These are phyloP conservation scores for Tretioscincus oriximinensis DNA, from an alignment of 2,113 vertebrate genomes.

Conservation along the genomic window DNA sequence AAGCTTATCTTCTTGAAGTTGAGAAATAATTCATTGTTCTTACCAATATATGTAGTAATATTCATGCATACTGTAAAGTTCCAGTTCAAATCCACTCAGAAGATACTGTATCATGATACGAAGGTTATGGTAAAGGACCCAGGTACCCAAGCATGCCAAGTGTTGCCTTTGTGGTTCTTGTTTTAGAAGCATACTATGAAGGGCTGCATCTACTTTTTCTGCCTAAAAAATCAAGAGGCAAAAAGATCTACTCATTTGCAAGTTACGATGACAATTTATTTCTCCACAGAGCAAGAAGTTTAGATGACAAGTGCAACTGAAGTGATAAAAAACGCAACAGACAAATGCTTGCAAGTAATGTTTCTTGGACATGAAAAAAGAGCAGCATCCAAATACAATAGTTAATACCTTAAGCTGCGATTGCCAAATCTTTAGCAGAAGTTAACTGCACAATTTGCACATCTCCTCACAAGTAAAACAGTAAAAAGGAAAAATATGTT, in stretches of 20 bases:
- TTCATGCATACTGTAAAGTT: constrained; percentile 99
- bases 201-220: constrained; percentile 95
- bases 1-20: background rate
- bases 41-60: constrained; percentile 99
- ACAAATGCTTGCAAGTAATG: background rate
- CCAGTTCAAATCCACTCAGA: constrained; percentile 96
- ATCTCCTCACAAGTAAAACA: background rate
- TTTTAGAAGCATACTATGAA: constrained; percentile 95
- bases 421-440: background rate
- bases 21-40: constrained; percentile 40
- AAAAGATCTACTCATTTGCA: background rate
- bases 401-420: background rate
- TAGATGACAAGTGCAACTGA: background rate
- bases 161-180: constrained; percentile 96
- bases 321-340: background rate
- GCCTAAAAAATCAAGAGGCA: constrained; percentile 73
- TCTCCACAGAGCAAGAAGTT: background rate
- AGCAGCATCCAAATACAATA: background rate
- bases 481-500: background rate
- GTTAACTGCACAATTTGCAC: background rate
- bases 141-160: constrained; percentile 94
- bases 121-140: constrained; percentile 98
- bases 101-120: constrained; percentile 99
- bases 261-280: background rate
- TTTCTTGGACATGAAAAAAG: background rate